Evolutionary conservation across 2,797 vertebrate genomes (phyloP), one percentile per base, ranked within the genome.

Genomic region (Syngnathus rostellatus): DNA sequence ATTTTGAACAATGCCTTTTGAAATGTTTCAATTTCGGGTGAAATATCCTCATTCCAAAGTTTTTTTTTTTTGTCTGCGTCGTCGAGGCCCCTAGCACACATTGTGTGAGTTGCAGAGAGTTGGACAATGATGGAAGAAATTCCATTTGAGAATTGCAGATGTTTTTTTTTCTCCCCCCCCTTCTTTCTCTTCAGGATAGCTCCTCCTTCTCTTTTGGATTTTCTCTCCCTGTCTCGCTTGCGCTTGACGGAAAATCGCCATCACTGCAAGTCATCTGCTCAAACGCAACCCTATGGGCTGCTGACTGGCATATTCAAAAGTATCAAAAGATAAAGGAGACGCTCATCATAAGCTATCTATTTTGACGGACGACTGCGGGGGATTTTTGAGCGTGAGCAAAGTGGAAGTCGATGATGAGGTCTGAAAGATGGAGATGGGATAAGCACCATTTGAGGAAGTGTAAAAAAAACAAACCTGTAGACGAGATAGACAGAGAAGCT

Each of bases 101-200:
- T 60, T 19, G 59, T 12, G 38, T 5, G 17, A 21, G 59, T 59
- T 17, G 37, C 21, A 43, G 19, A 23, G n/a, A 23, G 41, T 85
- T 88, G 87, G 79, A 72, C 71, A 73, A 73, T 88, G 86, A 88
- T 85, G 87, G 84, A 83, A 90, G 75, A 89, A 90, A 91, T 92
- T 92, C 90, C 90, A 89, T 69, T 80, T 78, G 71, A 74, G 83
- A 88, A 83, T 84, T 88, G 82, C 85, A 89, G 87, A 89, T 83
- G 65, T 64, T 73, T 86, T 81, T 83, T 78, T 81, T 79, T 43
- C 79, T 84, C 81, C 78, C 66, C 78, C 66, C 77, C 78, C 11
- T 37, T 78, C 69, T 82, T 87, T 85, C 88, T 84, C 79, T 85
- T 88, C 88, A 86, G 88, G 91, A 88, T 90, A 63, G 84, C 77